phyloP scores from a whole-genome alignment of 2,113 vertebrate genomes.

The Erinaceus europaeus region DNA sequence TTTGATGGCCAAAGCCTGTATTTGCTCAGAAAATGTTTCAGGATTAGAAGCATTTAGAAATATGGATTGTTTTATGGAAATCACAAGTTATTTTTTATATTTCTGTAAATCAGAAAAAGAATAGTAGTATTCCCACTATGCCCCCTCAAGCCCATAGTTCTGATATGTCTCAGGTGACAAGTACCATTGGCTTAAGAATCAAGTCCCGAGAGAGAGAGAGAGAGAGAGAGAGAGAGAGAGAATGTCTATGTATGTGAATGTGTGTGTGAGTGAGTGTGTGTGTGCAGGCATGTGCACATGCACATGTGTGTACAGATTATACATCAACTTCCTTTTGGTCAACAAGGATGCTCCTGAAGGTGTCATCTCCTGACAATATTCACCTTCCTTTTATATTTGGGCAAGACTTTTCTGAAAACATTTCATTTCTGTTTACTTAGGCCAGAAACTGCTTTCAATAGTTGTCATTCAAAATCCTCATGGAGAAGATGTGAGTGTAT shows the following conservation, averaged over 20 bases:
- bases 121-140: neutral
- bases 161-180: too few relatives aligned
- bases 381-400: neutral
- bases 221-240: too few relatives aligned
- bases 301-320: neutral
- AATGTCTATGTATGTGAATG: too few relatives aligned
- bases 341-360: neutral
- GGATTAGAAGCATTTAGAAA: neutral
- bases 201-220: too few relatives aligned
- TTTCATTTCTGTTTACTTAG: neutral
- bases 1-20: neutral
- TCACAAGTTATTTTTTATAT: neutral
- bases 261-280: too few relatives aligned
- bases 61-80: neutral
- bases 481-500: too few relatives aligned
- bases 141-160: accelerated
- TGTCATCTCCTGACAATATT: neutral
- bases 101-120: slow-evolving; percentile 28
- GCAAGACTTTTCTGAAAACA: neutral
- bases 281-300: neutral
- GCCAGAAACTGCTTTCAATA: neutral
- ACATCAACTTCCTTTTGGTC: neutral
- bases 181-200: too few relatives aligned
- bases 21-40: slow-evolving; percentile 14
- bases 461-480: neutral